Base-by-base conservation (phyloP, 2,113 vertebrate species). In the Tachysurus vachellii region DNA sequence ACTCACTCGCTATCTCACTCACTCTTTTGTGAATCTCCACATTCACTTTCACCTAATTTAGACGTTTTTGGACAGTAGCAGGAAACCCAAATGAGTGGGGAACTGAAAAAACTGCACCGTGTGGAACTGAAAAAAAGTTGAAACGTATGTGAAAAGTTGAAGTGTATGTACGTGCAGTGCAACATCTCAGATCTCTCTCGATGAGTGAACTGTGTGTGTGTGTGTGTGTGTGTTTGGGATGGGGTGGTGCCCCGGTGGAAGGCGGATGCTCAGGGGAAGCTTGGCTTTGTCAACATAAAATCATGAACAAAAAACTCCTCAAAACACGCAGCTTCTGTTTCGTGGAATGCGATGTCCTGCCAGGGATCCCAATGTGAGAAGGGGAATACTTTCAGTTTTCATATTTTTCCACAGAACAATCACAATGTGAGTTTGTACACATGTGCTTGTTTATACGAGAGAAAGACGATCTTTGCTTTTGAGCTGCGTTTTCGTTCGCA, bases 271-370 rank as follows among this genome's bases (percentile, higher is more conserved):
- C n/a, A 44, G 54, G 26, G 86, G 59, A 82, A 82, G 84, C 73
- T 84, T 83, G 76, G 75, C 82, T 82, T 53, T 85, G 80, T 89
- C 84, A 73, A 81, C 89, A 80, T 31, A 70, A 89, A 84, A 79
- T 64, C 79, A 80, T 56, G 61, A 36, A 73, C 59, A 75, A 36
- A 14, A 70, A 36, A 50, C 23, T 11, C 89, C 36, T 36, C 73
- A 79, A 77, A 28, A 76, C 47, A 54, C 28, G 10, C 31, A 36
- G 80, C 53, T 85, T 76, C 57, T 86, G 73, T 75, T 86, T 86
- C 86, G 66, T 54, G 88, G 86, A 90, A 88, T 89, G 88, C 68
- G 70, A 83, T n/a, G 66, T 87, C 75, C 83, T 82, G 64, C 84
- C 85, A 85, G 79, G 66, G 6, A n/a, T 81, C 28, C 85, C 80